Evolutionary conservation across 2,888 invertebrate genomes (phyloP).

Genomic region (Caenorhabditis parvicauda): DNA sequence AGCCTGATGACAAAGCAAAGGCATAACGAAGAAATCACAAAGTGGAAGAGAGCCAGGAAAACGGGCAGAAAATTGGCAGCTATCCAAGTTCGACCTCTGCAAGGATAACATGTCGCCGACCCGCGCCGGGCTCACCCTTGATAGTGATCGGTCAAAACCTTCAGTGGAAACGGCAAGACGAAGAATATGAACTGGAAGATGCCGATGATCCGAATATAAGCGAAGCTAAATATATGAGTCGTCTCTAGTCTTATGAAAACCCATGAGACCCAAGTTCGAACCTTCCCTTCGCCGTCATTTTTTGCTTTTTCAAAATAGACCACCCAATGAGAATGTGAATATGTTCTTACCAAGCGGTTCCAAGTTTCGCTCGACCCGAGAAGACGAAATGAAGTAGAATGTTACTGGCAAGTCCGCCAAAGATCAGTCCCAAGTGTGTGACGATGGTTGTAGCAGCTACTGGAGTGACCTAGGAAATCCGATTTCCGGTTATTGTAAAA

Average conservation of each 20-base stretch:
- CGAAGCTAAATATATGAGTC: constrained; percentile 24
- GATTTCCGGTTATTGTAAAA: not conserved
- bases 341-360: constrained; percentile 33
- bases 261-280: not conserved
- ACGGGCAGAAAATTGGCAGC: constrained; percentile 39
- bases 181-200: constrained; percentile 41
- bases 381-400: constrained; percentile 26
- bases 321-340: no score
- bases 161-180: constrained; percentile 41
- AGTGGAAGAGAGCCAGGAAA: constrained; percentile 35
- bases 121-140: constrained; percentile 17
- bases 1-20: constrained; percentile 36
- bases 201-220: constrained; percentile 39
- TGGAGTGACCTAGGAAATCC: constrained; percentile 12
- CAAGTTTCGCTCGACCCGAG: constrained; percentile 33
- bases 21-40: constrained; percentile 29
- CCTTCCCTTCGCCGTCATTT: no score
- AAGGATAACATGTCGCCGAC: not conserved
- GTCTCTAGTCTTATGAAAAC: not conserved
- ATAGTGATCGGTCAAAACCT: constrained; percentile 39
- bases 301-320: no score
- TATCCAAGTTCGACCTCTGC: constrained; percentile 37
- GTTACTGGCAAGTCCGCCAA: constrained; percentile 27
- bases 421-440: constrained; percentile 15
- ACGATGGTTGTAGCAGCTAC: constrained; percentile 17